Evolutionary conservation across 2,888 invertebrate species (phyloP).

Genomic region (Drosophila pseudotalamancana): DNA sequence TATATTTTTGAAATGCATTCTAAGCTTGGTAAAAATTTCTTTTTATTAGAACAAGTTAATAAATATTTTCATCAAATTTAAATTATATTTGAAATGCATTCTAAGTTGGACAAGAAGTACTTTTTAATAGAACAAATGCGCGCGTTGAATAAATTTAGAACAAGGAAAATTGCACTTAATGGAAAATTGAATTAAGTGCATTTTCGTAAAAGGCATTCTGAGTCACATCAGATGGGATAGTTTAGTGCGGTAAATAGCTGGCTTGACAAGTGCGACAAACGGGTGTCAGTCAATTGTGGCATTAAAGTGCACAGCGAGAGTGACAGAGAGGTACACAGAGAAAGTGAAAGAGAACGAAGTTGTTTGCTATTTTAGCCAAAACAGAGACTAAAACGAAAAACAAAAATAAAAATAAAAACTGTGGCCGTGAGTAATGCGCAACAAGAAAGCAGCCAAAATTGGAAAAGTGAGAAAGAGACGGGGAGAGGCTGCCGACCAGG

Average conservation of each 20-base stretch:
- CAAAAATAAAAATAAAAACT: too few relatives aligned
- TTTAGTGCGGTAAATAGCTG: conserved; percentile 32
- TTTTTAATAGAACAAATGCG: too few relatives aligned
- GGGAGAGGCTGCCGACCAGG: conserved; percentile 14
- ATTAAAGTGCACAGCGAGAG: conserved; percentile 59
- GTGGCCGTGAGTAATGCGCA: conserved; percentile 42
- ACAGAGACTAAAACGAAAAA: background rate
- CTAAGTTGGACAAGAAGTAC: too few relatives aligned
- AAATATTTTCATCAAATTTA: too few relatives aligned
- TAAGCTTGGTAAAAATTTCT: too few relatives aligned
- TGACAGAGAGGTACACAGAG: background rate
- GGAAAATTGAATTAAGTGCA: conserved; percentile 6
- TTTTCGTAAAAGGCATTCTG: conserved; percentile 16
- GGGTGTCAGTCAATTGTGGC: conserved; percentile 62
- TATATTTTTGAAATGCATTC: too few relatives aligned
- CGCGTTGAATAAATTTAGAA: conserved; percentile 3
- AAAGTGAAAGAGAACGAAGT: background rate
- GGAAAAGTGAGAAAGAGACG: too few relatives aligned
- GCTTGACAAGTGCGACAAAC: conserved; percentile 63
- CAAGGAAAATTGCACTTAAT: background rate
- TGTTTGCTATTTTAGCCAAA: conserved; percentile 55
- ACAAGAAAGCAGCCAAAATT: conserved; percentile 35
- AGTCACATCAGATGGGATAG: conserved; percentile 31
- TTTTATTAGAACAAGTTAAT: too few relatives aligned
- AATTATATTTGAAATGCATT: too few relatives aligned